Base-by-base conservation (phyloP, 2,888 invertebrate species). In the Hemithea aestivaria region DNA sequence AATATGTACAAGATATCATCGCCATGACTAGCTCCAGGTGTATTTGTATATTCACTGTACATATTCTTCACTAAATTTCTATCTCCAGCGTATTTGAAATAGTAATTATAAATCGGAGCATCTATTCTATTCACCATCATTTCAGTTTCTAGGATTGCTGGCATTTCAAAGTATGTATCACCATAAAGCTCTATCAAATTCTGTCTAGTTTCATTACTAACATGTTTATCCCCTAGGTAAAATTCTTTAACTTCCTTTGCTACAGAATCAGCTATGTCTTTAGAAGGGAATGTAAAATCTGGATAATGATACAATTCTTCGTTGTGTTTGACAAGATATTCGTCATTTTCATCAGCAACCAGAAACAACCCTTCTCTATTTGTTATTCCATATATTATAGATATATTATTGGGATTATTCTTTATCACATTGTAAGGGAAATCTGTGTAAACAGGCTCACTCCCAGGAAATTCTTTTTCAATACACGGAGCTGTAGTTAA, bases 201-300 rank as follows among this genome's bases (percentile, higher is more conserved):
- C 55, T 56, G 68, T 60, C 49, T 64, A 41, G 38, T 70, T 31
- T 53, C 73, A 65, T 53, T 73, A 73, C 25, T 83, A 48, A 62
- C 77, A 53, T 7, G 70, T 39, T 84, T 76, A 59, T 64, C 66
- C 38, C 63, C 70, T 25, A 89, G 73, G 6, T 88, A 89, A 42
- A 84, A 54, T 57, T 78, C 53, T 58, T 62, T 65, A 20, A 88
- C 34, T 55, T 63, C 49, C 38, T 45, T 46, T 10, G 66, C 56
- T 1, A 54, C 51, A 9, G 38, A 9, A 1, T 42, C 37, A 3
- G 66, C 69, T 56, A 68, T 65, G 4, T 50, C 35, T 32, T 67
- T 56, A 3, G 61, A 50, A n/a, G 51, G 20, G 46, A 79, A 73
- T 22, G 53, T 51, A 38, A 75, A 53, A 53, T 79, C 76, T 10